Percentiles rank a stretch among this genome's conserved stretches.
These are phyloP conservation scores for Delia radicum DNA, from an alignment of 1,140 invertebrate species.

Conservation along the genomic window DNA sequence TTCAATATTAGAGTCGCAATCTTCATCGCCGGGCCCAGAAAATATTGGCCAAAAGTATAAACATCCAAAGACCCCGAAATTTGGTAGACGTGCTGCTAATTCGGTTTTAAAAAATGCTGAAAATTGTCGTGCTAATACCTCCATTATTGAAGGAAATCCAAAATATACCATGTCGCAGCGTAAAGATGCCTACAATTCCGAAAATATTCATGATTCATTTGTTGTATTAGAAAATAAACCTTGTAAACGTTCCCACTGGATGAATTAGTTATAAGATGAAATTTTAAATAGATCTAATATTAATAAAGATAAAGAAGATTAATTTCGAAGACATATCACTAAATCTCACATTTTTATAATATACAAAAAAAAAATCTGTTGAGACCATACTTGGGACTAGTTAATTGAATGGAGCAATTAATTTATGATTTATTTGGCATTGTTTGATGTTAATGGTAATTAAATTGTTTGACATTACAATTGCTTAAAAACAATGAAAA, in stretches of 20 bases:
- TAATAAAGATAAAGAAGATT: background rate
- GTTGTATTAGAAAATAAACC: conserved; percentile 48
- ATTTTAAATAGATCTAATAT: background rate
- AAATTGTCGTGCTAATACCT: conserved; percentile 44
- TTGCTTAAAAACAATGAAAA: too few relatives aligned
- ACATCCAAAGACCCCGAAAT: conserved; percentile 39
- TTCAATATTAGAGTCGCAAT: background rate
- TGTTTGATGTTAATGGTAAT: too few relatives aligned
- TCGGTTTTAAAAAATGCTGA: conserved; percentile 43
- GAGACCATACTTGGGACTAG: too few relatives aligned
- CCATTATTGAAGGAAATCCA: conserved; percentile 50
- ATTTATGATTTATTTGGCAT: too few relatives aligned
- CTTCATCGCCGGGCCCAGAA: conserved; percentile 32
- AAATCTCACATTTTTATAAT: background rate
- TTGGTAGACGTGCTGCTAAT: conserved; percentile 40
- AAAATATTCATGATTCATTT: conserved; percentile 38
- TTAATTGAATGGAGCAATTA: too few relatives aligned
- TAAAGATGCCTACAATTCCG: conserved; percentile 31
- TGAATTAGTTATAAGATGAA: conserved; percentile 47
- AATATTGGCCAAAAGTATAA: conserved; percentile 31
- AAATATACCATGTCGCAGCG: conserved; percentile 41
- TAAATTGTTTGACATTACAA: too few relatives aligned
- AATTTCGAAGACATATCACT: background rate
- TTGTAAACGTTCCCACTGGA: conserved; percentile 50
- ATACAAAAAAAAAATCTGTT: background rate